phyloP scores from a whole-genome alignment of 1,140 invertebrate species.

The Anastrepha ludens region DNA sequence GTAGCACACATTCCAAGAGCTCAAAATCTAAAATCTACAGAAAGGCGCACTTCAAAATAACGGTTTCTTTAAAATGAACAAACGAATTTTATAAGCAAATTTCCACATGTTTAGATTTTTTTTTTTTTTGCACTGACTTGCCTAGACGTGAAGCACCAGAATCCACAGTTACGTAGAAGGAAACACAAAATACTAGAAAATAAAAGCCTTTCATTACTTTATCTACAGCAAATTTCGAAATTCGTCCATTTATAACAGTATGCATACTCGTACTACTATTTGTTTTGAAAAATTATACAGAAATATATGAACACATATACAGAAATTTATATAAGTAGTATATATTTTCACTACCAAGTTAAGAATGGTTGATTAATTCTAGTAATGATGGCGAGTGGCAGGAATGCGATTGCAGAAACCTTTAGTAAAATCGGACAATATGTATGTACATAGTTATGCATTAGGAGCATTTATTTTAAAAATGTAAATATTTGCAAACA shows the following conservation, averaged over 20 bases:
- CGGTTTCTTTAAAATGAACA: conserved; percentile 37
- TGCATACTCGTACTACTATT: background rate
- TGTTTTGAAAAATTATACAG: background rate
- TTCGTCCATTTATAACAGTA: conserved; percentile 54
- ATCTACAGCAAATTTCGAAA: conserved; percentile 53
- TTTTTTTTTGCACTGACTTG: background rate
- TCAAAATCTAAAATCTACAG: background rate
- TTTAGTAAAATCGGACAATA: too few relatives aligned
- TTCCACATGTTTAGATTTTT: background rate
- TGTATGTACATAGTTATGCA: too few relatives aligned
- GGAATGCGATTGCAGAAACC: too few relatives aligned
- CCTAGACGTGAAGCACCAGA: background rate
- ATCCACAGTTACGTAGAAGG: background rate
- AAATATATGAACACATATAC: background rate
- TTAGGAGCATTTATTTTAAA: too few relatives aligned
- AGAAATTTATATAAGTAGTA: too few relatives aligned
- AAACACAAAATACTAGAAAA: conserved; percentile 33
- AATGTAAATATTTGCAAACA: too few relatives aligned
- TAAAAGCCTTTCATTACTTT: conserved; percentile 55
- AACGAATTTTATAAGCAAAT: conserved; percentile 53
- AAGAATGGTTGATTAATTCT: background rate
- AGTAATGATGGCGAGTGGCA: too few relatives aligned
- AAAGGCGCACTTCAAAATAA: background rate
- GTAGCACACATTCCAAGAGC: background rate
- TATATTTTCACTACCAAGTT: background rate